Conservation (phyloP, 2,888 invertebrate genomes). For the Noctua janthe region DNA sequence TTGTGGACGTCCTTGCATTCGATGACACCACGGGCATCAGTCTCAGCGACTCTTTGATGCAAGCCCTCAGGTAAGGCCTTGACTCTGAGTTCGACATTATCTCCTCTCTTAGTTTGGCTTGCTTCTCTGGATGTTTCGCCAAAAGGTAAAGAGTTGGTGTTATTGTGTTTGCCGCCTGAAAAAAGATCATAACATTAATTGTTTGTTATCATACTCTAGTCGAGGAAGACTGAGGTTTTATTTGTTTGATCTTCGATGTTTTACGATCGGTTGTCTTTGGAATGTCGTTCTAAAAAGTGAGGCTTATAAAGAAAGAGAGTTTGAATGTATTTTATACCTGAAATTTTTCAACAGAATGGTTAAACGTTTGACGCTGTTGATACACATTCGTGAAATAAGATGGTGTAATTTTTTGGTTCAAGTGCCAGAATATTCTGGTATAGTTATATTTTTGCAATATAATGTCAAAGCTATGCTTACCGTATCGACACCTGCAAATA, state of each 20-base stretch:
- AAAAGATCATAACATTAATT: not conserved
- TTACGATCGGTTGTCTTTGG: not conserved
- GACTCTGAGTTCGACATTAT: conserved; percentile 75
- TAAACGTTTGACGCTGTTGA: no score
- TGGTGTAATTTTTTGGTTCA: not conserved
- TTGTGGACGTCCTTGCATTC: conserved; percentile 87
- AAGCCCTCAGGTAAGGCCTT: conserved; percentile 92
- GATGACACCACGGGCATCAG: conserved; percentile 91
- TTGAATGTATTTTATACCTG: no score
- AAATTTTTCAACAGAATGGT: no score
- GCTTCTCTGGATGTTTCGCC: conserved; percentile 91
- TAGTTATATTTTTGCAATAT: not conserved
- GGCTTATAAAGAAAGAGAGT: no score
- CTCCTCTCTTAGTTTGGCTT: conserved; percentile 91
- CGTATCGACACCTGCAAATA: conserved; percentile 92
- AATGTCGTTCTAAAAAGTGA: no score
- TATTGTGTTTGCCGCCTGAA: conserved; percentile 90
- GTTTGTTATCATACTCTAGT: no score
- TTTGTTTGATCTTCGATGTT: not conserved
- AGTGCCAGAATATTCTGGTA: not conserved
- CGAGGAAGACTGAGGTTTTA: not conserved
- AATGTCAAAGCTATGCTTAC: conserved; percentile 79
- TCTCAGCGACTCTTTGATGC: conserved; percentile 93
- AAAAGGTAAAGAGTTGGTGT: conserved; percentile 91
- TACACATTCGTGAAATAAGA: no score